phyloP scores from a whole-genome alignment of 2,888 invertebrate genomes.

The Coleophora flavipennella region DNA sequence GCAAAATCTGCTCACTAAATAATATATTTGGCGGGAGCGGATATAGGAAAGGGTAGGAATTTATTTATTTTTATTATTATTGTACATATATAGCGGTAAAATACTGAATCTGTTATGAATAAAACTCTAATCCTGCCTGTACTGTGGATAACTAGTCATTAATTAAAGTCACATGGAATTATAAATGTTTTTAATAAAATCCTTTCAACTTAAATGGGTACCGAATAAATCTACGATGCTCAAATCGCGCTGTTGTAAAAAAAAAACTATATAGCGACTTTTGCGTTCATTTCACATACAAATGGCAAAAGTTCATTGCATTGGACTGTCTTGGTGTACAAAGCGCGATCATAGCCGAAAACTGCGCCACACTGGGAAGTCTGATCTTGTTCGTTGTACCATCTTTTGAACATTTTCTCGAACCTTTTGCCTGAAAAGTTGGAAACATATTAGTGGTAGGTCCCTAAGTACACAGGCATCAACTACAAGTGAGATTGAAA shows the following conservation, averaged over 20 bases:
- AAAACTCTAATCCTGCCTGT: no score
- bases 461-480: no score
- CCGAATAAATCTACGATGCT: no score
- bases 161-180: no score
- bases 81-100: neutral
- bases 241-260: no score
- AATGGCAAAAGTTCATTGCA: neutral
- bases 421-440: conserved; percentile 1
- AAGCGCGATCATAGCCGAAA: neutral
- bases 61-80: conserved; percentile 26
- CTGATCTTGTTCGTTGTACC: neutral
- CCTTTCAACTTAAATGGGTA: no score
- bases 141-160: no score
- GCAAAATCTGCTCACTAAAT: conserved; percentile 35
- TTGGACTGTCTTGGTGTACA: neutral
- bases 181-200: no score
- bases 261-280: no score
- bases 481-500: no score
- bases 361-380: neutral
- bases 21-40: conserved; percentile 37
- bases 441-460: no score
- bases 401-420: neutral
- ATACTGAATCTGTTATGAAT: no score
- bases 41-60: conserved; percentile 30
- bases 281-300: conserved; percentile 2